phyloP scores from a whole-genome alignment of 2,113 vertebrate species.

The Dissostichus mawsoni region DNA sequence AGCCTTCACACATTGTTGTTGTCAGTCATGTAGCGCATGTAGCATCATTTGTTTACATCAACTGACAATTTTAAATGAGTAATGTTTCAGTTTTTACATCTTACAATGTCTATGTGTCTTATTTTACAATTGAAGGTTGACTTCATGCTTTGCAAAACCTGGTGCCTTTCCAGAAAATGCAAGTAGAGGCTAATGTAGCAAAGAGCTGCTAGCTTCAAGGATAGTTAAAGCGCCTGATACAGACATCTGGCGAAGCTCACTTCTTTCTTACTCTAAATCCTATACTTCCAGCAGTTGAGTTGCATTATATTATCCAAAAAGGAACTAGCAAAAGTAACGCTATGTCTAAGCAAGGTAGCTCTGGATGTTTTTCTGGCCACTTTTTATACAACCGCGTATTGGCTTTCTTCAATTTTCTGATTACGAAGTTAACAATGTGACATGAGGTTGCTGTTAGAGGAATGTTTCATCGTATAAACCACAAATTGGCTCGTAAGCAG shows the following conservation, averaged over 20 bases:
- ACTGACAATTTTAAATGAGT: neutral
- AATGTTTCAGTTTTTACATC: neutral
- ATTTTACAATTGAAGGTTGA: neutral
- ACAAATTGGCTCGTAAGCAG: too few relatives aligned
- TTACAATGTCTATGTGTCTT: too few relatives aligned
- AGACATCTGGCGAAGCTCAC: neutral
- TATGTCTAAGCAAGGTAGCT: too few relatives aligned
- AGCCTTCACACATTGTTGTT: neutral
- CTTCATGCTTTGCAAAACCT: neutral
- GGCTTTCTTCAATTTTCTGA: too few relatives aligned
- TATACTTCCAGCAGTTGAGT: neutral
- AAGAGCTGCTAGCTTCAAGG: neutral
- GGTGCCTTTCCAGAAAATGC: neutral
- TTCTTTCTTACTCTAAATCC: neutral
- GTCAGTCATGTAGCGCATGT: neutral
- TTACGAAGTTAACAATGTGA: too few relatives aligned
- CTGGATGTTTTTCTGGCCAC: too few relatives aligned
- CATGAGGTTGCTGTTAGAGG: too few relatives aligned
- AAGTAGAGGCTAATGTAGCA: neutral
- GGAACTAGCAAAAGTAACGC: too few relatives aligned
- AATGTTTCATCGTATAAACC: too few relatives aligned
- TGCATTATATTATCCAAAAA: neutral
- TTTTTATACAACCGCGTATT: too few relatives aligned
- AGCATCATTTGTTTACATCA: neutral
- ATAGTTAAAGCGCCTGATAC: neutral